These are phyloP conservation scores for Lasioglossum calceatum DNA, from an alignment of 2,888 invertebrate species.

Conservation along the genomic window DNA sequence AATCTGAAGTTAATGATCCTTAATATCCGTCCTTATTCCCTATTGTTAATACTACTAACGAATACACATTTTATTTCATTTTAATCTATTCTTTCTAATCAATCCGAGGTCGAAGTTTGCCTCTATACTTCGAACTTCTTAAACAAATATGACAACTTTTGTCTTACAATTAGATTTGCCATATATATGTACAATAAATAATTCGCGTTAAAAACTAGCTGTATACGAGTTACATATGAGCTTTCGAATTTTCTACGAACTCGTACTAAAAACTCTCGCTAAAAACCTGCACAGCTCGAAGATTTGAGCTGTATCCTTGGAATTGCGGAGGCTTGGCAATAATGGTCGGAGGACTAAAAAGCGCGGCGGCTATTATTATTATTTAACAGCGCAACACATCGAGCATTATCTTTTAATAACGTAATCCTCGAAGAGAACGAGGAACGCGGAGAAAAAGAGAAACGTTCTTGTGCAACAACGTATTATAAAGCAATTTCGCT, in stretches of 20 bases:
- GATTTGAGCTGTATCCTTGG: neutral
- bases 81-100: neutral
- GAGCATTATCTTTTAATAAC: neutral
- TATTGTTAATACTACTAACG: neutral
- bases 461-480: neutral
- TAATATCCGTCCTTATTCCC: too few species aligned
- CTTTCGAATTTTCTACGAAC: neutral
- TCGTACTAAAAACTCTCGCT: neutral
- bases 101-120: neutral
- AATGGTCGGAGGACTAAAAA: neutral
- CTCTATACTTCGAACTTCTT: neutral
- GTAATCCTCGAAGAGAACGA: neutral
- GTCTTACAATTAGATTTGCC: neutral
- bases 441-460: neutral
- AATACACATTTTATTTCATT: neutral
- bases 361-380: neutral
- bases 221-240: too few species aligned
- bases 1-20: too few species aligned
- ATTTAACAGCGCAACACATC: neutral
- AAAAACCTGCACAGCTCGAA: neutral
- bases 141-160: neutral
- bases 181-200: too few species aligned
- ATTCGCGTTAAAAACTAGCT: too few species aligned
- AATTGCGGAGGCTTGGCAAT: neutral
- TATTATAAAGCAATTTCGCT: slow-evolving; percentile 9